Conservation (phyloP, 2,888 invertebrate species). For the Hirtodrosophila duncani region DNA sequence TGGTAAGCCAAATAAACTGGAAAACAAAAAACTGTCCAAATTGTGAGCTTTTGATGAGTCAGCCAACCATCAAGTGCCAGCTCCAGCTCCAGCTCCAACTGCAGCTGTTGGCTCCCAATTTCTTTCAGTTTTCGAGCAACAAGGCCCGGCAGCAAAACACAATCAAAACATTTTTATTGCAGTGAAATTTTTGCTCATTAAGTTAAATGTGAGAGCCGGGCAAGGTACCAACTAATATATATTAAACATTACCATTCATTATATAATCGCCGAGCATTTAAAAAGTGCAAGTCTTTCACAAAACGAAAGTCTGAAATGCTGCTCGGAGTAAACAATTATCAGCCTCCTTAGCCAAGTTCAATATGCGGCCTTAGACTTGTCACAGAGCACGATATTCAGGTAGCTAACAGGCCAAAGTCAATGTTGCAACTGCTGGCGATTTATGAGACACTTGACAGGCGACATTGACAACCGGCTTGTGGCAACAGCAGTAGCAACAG, state of each 20-base stretch:
- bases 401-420: too few relatives aligned
- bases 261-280: constrained; percentile 26
- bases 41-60: constrained; percentile 21
- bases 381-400: too few relatives aligned
- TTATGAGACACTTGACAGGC: constrained; percentile 24
- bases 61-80: neutral
- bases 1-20: constrained; percentile 40
- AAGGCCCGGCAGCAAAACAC: constrained; percentile 18
- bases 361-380: too few relatives aligned
- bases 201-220: constrained; percentile 49
- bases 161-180: constrained; percentile 54
- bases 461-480: neutral
- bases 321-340: too few relatives aligned
- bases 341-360: too few relatives aligned
- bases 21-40: constrained; percentile 4
- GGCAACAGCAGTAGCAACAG: too few relatives aligned
- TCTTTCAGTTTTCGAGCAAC: constrained; percentile 25
- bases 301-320: too few relatives aligned
- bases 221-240: constrained; percentile 31
- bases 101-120: constrained; percentile 25
- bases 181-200: constrained; percentile 66
- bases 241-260: constrained; percentile 14
- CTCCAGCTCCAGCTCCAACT: too few relatives aligned
- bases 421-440: constrained; percentile 3
- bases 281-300: too few relatives aligned